Evolutionary conservation across 2,888 invertebrate species (phyloP), one percentile per base, ranked within the genome.

Genomic region (Megalurothrips usitatus): DNA sequence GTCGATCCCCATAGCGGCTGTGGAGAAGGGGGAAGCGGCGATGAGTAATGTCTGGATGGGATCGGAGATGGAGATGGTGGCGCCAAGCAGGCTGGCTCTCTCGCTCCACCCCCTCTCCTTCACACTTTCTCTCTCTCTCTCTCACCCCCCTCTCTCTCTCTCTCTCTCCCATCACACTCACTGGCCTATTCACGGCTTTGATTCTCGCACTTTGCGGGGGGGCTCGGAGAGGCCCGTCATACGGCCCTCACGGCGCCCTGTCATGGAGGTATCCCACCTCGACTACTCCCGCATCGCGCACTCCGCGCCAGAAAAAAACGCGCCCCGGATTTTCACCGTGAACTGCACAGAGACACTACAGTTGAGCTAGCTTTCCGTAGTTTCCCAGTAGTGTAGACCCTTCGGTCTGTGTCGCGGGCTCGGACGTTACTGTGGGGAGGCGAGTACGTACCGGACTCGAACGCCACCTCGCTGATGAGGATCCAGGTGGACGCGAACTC

Each of bases 401-500:
- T n/a, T n/a, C n/a, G n/a, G n/a, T n/a, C n/a, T n/a, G n/a, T n/a
- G n/a, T n/a, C n/a, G n/a, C n/a, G n/a, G n/a, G n/a, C n/a, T n/a
- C n/a, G n/a, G n/a, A n/a, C n/a, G n/a, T n/a, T n/a, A n/a, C n/a
- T 81, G 58, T 80, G n/a, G 17, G 78, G 19, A 80, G 34, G 34
- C 34, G 6, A 6, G 34, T 43, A 87, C 91, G 90, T 87, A 94
- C 94, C 90, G 82, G 96, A 94, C 84, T 92, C 92, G 86, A 97
- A 96, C 63, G 92, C 91, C 84, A 97, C 90, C 88, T 97, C 97
- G 87, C 96, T 96, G 85, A 97, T 91, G 84, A 97, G 90, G 83
- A 97, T 92, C 96, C 96, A 97, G 86, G 93, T 92, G 84, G 94
- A 91, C 83, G 93, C 92, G 86, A 95, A 96, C 85, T 90, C 91